These are phyloP conservation scores for Drymodes brunneopygia DNA, from an alignment of 2,113 vertebrate species.

Conservation along the genomic window DNA sequence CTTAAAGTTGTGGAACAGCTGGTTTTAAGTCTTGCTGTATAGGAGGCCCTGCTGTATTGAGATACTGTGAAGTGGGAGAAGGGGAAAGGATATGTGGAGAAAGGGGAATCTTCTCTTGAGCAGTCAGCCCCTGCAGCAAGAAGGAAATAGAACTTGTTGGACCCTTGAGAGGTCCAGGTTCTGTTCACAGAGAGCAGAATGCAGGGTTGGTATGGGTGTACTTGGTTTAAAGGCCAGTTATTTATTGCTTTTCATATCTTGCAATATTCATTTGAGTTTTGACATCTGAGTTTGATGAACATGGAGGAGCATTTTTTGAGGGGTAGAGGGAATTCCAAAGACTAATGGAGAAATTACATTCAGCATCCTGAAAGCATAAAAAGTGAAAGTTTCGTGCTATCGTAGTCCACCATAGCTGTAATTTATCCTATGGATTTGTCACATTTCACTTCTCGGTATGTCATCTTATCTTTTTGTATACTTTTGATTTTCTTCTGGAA, in stretches of 20 bases:
- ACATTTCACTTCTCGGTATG: not conserved
- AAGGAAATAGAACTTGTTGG: accelerated
- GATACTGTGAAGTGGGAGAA: not conserved
- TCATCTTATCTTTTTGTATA: not conserved
- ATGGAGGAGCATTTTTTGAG: accelerated
- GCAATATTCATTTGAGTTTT: not conserved
- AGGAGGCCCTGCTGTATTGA: not conserved
- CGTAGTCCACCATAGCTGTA: not conserved
- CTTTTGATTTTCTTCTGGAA: not conserved
- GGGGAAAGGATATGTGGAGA: not conserved
- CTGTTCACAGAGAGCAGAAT: not conserved
- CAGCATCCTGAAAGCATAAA: not conserved
- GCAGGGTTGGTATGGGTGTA: not conserved
- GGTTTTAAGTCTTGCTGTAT: not conserved
- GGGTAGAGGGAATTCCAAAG: not conserved
- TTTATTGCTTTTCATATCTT: not conserved
- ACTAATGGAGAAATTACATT: not conserved
- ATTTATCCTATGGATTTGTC: not conserved
- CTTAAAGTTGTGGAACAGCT: not conserved
- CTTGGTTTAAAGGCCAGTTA: not conserved
- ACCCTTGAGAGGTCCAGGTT: not conserved
- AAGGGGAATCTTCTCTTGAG: not conserved
- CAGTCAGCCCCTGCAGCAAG: not conserved
- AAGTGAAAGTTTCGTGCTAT: not conserved
- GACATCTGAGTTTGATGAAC: not conserved